Percentiles rank a stretch among this genome's conserved stretches.
Conservation (phyloP, 1,140 invertebrate genomes). For the Megathymus violae region DNA sequence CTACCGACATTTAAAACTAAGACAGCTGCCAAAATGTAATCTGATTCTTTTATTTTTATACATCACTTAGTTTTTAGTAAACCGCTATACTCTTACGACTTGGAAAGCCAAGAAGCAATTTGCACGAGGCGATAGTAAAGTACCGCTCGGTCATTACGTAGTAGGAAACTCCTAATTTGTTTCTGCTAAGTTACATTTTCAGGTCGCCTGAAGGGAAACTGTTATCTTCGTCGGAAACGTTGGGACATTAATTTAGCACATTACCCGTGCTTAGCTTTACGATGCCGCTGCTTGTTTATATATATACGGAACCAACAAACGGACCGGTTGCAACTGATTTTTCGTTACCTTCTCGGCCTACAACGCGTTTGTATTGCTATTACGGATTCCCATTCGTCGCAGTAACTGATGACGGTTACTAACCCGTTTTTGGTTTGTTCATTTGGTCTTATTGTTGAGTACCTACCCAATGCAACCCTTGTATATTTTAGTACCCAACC, state of each 20-base stretch:
- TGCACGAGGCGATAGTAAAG: constrained; percentile 35
- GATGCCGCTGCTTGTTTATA: constrained; percentile 32
- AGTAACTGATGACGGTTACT: too few relatives aligned
- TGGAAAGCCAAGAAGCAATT: constrained; percentile 26
- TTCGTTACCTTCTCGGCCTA: too few relatives aligned
- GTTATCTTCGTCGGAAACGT: constrained; percentile 17
- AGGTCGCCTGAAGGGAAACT: constrained; percentile 20
- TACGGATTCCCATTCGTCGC: too few relatives aligned
- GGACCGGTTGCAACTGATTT: not conserved
- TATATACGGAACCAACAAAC: not conserved
- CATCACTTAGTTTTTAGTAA: too few relatives aligned
- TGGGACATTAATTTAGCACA: constrained; percentile 22
- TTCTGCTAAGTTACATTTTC: constrained; percentile 34
- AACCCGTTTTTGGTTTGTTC: too few relatives aligned
- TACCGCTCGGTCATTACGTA: constrained; percentile 32
- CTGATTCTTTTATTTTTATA: too few relatives aligned
- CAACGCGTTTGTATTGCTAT: not conserved
- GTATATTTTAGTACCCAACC: too few relatives aligned
- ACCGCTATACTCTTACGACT: constrained; percentile 7
- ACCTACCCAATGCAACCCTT: too few relatives aligned
- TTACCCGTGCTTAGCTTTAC: constrained; percentile 28
- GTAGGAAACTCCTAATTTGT: constrained; percentile 35
- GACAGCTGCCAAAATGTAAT: too few relatives aligned
- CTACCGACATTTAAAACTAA: too few relatives aligned
- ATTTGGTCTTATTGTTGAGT: too few relatives aligned